Conservation (phyloP, 92 coral and sea anemone genomes). For the Zoanthus sociatus region DNA sequence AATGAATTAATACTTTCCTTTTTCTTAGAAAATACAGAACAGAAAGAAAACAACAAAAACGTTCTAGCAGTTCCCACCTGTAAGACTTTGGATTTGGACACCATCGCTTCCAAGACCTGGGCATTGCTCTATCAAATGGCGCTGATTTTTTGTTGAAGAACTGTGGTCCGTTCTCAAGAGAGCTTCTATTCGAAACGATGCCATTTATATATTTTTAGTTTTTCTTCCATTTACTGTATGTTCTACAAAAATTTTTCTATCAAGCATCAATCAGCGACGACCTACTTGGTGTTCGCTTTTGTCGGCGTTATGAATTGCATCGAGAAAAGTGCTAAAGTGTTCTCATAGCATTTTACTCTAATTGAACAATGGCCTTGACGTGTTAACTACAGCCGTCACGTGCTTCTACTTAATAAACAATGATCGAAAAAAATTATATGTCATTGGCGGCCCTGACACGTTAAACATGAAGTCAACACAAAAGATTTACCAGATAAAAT, state of each 20-base stretch:
- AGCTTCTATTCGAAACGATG: conserved; percentile 42
- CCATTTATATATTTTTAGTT: not conserved
- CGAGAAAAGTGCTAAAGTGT: conserved; percentile 39
- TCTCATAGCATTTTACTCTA: conserved; percentile 42
- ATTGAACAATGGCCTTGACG: conserved; percentile 45
- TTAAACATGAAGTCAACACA: conserved; percentile 34
- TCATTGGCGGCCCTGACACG: conserved; percentile 41
- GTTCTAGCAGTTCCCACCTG: conserved; percentile 3
- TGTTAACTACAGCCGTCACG: conserved; percentile 42
- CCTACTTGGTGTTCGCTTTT: not conserved
- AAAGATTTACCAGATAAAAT: conserved; percentile 27
- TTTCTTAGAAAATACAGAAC: not conserved
- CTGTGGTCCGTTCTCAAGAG: not conserved
- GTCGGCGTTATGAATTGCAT: not conserved
- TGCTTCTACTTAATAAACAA: conserved; percentile 43
- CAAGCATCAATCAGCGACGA: not conserved
- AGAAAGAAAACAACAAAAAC: not conserved
- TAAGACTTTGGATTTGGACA: not conserved
- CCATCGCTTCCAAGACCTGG: not conserved
- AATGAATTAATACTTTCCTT: not conserved
- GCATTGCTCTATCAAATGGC: not conserved
- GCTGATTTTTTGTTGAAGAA: conserved; percentile 13
- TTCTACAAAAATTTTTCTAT: not conserved
- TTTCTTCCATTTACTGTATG: too few relatives aligned
- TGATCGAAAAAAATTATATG: conserved; percentile 37